Base-by-base conservation (phyloP, 2,113 vertebrate genomes). In the Podarcis cretensis region DNA sequence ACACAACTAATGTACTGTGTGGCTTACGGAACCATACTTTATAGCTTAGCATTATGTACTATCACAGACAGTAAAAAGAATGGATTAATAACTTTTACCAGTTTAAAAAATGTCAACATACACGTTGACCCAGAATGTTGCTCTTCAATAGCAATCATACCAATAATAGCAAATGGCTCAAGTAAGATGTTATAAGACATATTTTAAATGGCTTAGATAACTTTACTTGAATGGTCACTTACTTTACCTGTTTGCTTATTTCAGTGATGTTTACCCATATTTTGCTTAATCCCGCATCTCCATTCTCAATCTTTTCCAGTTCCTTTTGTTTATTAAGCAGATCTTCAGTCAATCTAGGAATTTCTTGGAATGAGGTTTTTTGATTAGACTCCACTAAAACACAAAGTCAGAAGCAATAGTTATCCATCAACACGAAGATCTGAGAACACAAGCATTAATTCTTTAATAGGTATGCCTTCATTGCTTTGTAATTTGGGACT, bases 181-280 rank as follows among this genome's bases (percentile, higher is more conserved):
- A 40, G 9, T 75, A 32, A 85, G 66, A 21, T 9, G 2, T 69
- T 54, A 57, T 25, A 54, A 54, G 9, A 54, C 48, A 54, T 54
- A 54, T 48, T 48, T 48, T 48, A 48, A 48, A 48, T 48, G 9
- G 37, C 37, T 88, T 54, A n/a, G 13, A 48, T n/a, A 77, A 27
- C 35, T 37, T 83, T 78, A 40, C n/a, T 68, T 83, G 83, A 87
- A 43, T 40, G 68, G 40, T 48, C 25, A 65, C 48, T 80, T 84
- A 75, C 92, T 91, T 94, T 94, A 99, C 99, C 98, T 99, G 99
- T 94, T 97, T 98, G 94, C 98, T 98, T 80, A 99, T 98, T 90
- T 99, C 98, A 76, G 98, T 99, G 35, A 99, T 97, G 95, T 99
- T 99, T 83, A 97, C 97, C 99, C 99, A 99, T 87, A 99, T 95